A percentile compares a stretch with the other conserved stretches of the same genome.
Conservation (phyloP, 2,888 invertebrate genomes). For the Acleris cristana region DNA sequence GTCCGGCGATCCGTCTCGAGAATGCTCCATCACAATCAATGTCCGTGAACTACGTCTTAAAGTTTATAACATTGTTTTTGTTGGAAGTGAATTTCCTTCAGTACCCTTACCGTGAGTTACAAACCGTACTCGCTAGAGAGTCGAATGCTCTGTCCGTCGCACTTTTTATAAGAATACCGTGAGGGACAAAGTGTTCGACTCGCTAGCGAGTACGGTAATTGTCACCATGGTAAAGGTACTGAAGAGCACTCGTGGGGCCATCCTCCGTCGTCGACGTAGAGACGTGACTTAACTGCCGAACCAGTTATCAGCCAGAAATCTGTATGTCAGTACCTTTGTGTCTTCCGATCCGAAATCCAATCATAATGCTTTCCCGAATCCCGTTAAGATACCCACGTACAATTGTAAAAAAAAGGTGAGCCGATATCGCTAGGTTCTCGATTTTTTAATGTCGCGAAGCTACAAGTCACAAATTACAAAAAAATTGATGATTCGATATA, state of each 20-base stretch:
- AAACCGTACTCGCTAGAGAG: too few relatives aligned
- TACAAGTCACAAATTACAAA: too few relatives aligned
- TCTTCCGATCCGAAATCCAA: background rate
- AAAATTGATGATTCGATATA: too few relatives aligned
- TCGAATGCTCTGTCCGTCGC: too few relatives aligned
- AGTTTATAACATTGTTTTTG: slow-evolving; percentile 26
- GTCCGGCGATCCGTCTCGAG: slow-evolving; percentile 2
- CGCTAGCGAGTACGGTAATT: too few relatives aligned
- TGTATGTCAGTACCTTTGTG: slow-evolving; percentile 1
- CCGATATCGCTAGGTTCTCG: background rate
- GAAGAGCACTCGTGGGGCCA: slow-evolving; percentile 9
- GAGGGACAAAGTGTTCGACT: too few relatives aligned
- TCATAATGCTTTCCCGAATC: slow-evolving; percentile 10
- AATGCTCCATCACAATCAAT: slow-evolving; percentile 26
- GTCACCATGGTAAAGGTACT: too few relatives aligned
- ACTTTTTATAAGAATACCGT: too few relatives aligned
- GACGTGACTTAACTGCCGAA: slow-evolving; percentile 13
- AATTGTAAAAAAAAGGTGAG: background rate
- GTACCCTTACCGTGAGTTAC: background rate
- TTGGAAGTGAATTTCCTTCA: slow-evolving; percentile 11
- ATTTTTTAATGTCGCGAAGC: too few relatives aligned
- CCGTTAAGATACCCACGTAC: background rate
- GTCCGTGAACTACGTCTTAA: slow-evolving; percentile 5
- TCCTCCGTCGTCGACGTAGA: background rate
- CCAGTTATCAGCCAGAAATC: slow-evolving; percentile 5